Percentiles rank a stretch among this genome's conserved stretches.
These are phyloP conservation scores for Reticulitermes speratus DNA, from an alignment of 1,140 invertebrate species.

Conservation along the genomic window DNA sequence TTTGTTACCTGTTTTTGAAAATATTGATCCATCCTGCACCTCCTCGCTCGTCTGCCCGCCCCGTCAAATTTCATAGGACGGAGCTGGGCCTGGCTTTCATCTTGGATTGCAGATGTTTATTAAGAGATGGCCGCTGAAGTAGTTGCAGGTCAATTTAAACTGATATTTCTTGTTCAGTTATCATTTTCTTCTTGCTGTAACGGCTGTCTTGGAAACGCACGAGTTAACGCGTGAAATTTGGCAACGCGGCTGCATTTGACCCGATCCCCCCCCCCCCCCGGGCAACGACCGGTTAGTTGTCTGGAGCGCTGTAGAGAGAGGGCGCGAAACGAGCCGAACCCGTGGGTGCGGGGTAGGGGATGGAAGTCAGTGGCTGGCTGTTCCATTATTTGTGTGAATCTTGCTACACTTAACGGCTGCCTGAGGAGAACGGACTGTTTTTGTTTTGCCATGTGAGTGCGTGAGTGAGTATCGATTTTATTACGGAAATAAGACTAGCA, in stretches of 20 bases:
- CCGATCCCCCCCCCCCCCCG: slow-evolving; percentile 19
- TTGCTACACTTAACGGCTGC: background rate
- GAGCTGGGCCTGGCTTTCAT: background rate
- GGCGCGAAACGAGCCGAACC: background rate
- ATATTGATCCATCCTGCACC: slow-evolving; percentile 22
- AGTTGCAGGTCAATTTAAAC: background rate
- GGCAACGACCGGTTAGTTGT: slow-evolving; percentile 29
- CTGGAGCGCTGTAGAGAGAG: slow-evolving; percentile 20
- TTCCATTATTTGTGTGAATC: background rate
- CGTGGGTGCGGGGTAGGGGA: background rate
- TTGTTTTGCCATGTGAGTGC: background rate
- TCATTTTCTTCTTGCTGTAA: background rate
- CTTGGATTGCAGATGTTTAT: background rate
- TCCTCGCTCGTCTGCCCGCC: background rate
- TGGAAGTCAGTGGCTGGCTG: background rate
- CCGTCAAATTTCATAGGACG: slow-evolving; percentile 8
- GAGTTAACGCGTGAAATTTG: slow-evolving; percentile 15
- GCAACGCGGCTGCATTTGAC: slow-evolving; percentile 28
- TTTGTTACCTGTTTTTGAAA: slow-evolving; percentile 28
- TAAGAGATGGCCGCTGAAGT: too few relatives aligned
- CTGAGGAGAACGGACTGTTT: too few relatives aligned
- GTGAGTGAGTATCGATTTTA: background rate
- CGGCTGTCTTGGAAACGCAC: background rate
- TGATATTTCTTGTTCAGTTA: background rate
- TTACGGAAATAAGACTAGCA: too few relatives aligned